phyloP scores from a whole-genome alignment of 2,888 invertebrate genomes.

The Mythimna impura region DNA sequence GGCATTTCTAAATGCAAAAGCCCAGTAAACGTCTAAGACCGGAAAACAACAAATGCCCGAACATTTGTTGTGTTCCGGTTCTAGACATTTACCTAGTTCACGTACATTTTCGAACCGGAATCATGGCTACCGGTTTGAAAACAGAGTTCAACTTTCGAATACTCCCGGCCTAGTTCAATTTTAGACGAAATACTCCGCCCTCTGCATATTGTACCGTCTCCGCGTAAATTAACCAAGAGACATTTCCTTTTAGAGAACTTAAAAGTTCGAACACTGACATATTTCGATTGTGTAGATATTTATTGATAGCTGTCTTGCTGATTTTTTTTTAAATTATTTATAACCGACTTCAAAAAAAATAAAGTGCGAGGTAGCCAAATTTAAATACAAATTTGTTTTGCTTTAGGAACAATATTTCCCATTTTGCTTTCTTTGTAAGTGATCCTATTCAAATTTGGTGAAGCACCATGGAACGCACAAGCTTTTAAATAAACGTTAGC shows the following conservation, averaged over 20 bases:
- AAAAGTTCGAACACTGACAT: not conserved
- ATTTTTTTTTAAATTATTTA: too few species aligned
- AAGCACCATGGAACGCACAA: too few species aligned
- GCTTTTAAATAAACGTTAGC: too few species aligned
- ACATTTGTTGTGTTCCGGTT: too few species aligned
- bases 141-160: not conserved
- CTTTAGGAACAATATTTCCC: too few species aligned
- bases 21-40: not conserved
- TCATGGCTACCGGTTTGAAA: constrained; percentile 8
- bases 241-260: not conserved
- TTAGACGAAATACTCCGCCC: constrained; percentile 2
- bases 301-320: too few species aligned
- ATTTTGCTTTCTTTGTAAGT: too few species aligned
- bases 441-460: too few species aligned
- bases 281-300: too few species aligned
- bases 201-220: constrained; percentile 4
- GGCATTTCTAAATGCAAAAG: constrained; percentile 5
- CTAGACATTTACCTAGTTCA: not conserved
- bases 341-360: too few species aligned
- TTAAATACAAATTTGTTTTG: too few species aligned
- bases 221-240: not conserved
- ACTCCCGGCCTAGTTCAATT: constrained; percentile 13
- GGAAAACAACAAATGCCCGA: constrained; percentile 13
- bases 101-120: constrained; percentile 28
- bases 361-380: too few species aligned